phyloP scores from a whole-genome alignment of 2,113 vertebrate species.

The Nicator chloris region DNA sequence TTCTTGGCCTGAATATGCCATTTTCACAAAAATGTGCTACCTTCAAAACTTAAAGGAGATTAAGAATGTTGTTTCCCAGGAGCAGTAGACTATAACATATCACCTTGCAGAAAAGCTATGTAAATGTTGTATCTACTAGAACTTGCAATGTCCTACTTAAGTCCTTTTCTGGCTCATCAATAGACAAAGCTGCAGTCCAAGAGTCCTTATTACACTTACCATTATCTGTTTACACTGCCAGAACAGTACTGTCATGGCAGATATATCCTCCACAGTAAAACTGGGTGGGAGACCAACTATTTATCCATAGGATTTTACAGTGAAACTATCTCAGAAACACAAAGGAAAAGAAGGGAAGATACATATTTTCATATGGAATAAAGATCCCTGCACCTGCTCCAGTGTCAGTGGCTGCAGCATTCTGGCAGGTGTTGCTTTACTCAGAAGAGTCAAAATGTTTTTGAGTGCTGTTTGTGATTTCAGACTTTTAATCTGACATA shows the following conservation, averaged over 20 bases:
- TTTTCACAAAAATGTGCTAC: not conserved
- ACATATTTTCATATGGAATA: not conserved
- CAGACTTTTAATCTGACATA: not conserved
- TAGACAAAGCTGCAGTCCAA: not conserved
- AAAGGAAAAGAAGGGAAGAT: not conserved
- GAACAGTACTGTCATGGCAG: not conserved
- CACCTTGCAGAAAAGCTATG: not conserved
- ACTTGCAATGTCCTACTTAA: not conserved
- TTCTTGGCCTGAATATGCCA: not conserved
- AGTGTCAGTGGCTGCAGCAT: fast-evolving
- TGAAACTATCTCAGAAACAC: not conserved
- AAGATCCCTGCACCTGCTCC: not conserved
- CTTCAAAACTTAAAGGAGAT: not conserved
- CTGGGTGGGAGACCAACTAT: not conserved
- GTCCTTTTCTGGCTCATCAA: not conserved
- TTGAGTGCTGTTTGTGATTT: not conserved
- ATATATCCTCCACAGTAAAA: not conserved
- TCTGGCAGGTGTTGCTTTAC: not conserved
- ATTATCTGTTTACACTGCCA: not conserved
- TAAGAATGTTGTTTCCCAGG: not conserved
- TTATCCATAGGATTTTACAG: not conserved
- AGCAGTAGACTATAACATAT: not conserved
- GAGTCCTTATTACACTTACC: not conserved
- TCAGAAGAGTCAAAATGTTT: not conserved
- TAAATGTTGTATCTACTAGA: not conserved